Conservation (phyloP, 2,113 vertebrate genomes). For the Bambusicola thoracicus region DNA sequence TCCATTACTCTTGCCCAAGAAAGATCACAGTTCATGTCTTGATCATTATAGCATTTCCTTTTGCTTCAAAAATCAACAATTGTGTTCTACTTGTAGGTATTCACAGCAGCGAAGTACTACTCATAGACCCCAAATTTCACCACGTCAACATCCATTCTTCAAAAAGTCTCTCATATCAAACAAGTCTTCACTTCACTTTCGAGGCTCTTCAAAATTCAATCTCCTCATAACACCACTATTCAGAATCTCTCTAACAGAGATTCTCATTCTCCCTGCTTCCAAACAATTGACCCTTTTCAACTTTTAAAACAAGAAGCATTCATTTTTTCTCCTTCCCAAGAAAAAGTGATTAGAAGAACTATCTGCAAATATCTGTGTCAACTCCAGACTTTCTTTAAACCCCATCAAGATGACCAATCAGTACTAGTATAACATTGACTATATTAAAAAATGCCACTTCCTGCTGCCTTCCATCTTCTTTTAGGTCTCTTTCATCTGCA, state of each 20-base stretch:
- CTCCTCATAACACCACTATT: not conserved
- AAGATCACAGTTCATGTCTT: not conserved
- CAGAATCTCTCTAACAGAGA: not conserved
- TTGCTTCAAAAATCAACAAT: not conserved
- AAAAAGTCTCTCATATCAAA: not conserved
- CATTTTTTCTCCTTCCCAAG: not conserved
- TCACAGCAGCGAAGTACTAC: not conserved
- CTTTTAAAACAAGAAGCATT: not conserved
- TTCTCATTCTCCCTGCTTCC: not conserved
- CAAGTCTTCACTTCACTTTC: not conserved
- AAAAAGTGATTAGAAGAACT: not conserved
- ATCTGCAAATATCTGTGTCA: not conserved
- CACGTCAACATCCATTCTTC: not conserved
- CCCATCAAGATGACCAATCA: not conserved
- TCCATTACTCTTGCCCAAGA: not conserved
- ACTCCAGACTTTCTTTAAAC: not conserved
- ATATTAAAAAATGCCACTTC: not conserved
- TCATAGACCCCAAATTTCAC: not conserved
- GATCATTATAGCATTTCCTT: not conserved
- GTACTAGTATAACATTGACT: not conserved
- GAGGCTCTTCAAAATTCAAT: not conserved
- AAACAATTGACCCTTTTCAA: not conserved
- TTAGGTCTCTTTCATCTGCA: not conserved
- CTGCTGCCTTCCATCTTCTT: not conserved
- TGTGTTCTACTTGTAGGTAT: not conserved